Percentiles rank a stretch among this genome's conserved stretches.
phyloP scores from a whole-genome alignment of 2,888 invertebrate species.

The Sarcophaga subvicina region DNA sequence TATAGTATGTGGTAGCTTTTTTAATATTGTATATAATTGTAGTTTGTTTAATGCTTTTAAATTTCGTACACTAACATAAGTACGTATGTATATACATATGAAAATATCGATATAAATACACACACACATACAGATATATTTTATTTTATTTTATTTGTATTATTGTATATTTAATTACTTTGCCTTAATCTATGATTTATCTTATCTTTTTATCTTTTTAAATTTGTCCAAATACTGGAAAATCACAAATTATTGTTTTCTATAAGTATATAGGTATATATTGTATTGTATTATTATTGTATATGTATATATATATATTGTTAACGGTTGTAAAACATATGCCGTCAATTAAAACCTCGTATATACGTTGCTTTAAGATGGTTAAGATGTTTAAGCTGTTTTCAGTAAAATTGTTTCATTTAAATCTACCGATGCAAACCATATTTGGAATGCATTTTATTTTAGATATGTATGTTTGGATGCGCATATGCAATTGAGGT shows the following conservation, averaged over 20 bases:
- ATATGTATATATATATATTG: background rate
- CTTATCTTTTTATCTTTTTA: constrained; percentile 28
- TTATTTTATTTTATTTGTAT: background rate
- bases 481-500: too few species aligned
- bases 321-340: background rate
- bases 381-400: too few species aligned
- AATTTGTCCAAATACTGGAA: constrained; percentile 8
- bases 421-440: too few species aligned
- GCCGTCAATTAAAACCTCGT: background rate
- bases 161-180: background rate
- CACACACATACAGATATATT: background rate
- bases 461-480: too few species aligned
- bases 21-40: background rate
- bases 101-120: background rate
- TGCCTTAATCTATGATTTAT: constrained; percentile 30
- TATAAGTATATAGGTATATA: background rate
- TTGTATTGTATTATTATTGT: background rate
- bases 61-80: background rate
- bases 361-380: too few species aligned
- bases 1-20: too few species aligned
- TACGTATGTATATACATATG: constrained; percentile 31
- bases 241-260: too few species aligned
- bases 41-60: background rate
- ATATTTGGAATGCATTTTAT: too few species aligned
- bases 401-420: too few species aligned